These are phyloP conservation scores for Austrolebias charrua DNA, from an alignment of 2,797 vertebrate genomes.

Conservation along the genomic window DNA sequence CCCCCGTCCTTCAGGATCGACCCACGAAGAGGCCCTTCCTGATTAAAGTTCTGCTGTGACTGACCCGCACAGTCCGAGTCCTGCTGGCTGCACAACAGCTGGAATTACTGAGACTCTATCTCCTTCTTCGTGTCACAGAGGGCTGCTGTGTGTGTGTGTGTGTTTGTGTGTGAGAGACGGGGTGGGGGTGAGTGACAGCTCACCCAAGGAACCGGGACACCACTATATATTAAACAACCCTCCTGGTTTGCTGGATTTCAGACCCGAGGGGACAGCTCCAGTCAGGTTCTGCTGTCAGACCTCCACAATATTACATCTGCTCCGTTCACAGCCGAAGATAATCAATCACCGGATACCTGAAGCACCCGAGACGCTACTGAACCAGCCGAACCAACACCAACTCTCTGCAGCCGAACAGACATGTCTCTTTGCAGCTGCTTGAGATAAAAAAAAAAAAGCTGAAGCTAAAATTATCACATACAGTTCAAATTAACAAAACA, in stretches of 20 bases:
- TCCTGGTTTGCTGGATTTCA: conserved; percentile 56
- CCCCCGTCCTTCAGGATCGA: conserved; percentile 54
- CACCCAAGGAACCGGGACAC: conserved; percentile 29
- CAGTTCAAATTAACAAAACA: too few relatives aligned
- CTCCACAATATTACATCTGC: conserved; percentile 38
- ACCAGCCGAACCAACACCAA: conserved; percentile 14
- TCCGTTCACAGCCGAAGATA: conserved; percentile 37
- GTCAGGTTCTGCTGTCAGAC: conserved; percentile 51
- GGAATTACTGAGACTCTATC: conserved; percentile 64
- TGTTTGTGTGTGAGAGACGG: conserved; percentile 9
- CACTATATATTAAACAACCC: conserved; percentile 66
- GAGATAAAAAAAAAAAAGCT: too few relatives aligned
- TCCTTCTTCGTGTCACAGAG: conserved; percentile 33
- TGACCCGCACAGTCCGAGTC: conserved; percentile 60
- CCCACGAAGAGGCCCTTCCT: conserved; percentile 52
- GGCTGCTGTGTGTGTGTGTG: conserved; percentile 11
- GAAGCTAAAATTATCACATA: too few relatives aligned
- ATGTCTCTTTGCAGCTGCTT: too few relatives aligned
- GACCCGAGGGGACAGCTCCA: conserved; percentile 48
- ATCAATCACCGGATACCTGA: conserved; percentile 45
- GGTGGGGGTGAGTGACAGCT: conserved; percentile 42
- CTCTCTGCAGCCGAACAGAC: conserved; percentile 12
- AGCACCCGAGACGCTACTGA: conserved; percentile 6
- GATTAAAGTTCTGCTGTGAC: conserved; percentile 65
- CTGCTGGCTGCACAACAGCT: conserved; percentile 64